Percentiles rank a stretch among this genome's conserved stretches.
phyloP scores from a whole-genome alignment of 2,888 invertebrate genomes.

The Heliconius charithonia region DNA sequence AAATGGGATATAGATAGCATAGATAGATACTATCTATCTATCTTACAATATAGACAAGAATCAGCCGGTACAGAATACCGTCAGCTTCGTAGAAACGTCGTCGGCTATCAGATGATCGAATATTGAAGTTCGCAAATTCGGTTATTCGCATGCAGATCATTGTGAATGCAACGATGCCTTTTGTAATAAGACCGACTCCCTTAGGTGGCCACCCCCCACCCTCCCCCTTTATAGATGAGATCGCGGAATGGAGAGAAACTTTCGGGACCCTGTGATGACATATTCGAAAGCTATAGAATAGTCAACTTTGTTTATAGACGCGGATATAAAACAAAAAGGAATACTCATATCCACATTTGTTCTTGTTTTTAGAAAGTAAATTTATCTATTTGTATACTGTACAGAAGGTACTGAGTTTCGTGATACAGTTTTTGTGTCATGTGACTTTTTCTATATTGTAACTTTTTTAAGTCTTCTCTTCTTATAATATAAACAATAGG shows the following conservation, averaged over 20 bases:
- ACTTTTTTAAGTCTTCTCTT: background rate
- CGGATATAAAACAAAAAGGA: conserved; percentile 25
- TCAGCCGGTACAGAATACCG: conserved; percentile 2
- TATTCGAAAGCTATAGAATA: conserved; percentile 24
- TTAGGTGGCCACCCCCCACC: conserved; percentile 36
- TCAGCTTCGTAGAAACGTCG: conserved; percentile 33
- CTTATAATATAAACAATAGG: too few relatives aligned
- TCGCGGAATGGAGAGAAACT: conserved; percentile 35
- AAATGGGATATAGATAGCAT: background rate
- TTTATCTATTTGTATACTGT: conserved; percentile 1
- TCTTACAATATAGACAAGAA: background rate
- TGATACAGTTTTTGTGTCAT: background rate
- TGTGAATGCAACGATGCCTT: conserved; percentile 50
- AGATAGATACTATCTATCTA: background rate
- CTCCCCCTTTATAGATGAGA: conserved; percentile 16
- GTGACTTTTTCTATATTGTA: background rate
- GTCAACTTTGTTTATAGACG: conserved; percentile 23
- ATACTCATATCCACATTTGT: conserved; percentile 5
- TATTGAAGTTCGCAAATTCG: conserved; percentile 71
- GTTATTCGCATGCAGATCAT: conserved; percentile 75
- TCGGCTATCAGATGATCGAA: conserved; percentile 50
- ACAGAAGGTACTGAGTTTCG: background rate
- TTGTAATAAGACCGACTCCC: conserved; percentile 46
- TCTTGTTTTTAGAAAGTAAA: background rate
- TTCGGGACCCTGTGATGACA: conserved; percentile 29